Conservation (phyloP, 2,797 vertebrate genomes). For the Rhabdomys pumilio region DNA sequence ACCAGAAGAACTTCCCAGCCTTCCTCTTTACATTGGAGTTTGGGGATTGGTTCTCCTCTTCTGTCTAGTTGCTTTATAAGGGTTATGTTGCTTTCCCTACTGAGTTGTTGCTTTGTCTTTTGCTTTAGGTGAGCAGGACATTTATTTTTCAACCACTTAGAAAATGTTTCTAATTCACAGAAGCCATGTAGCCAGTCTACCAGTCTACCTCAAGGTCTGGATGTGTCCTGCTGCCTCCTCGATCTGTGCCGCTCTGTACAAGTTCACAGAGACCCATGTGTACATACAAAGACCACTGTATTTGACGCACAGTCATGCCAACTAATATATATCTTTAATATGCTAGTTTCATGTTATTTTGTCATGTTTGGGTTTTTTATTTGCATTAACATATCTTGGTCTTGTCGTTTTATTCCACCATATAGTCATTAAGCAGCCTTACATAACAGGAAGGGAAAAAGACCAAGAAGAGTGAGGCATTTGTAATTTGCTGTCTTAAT, state of each 20-base stretch:
- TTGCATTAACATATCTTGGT: slow-evolving; percentile 14
- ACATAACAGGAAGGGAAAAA: slow-evolving; percentile 29
- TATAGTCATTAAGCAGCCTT: slow-evolving; percentile 12
- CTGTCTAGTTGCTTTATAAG: slow-evolving; percentile 26
- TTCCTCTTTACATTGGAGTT: neutral
- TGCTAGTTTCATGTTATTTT: neutral
- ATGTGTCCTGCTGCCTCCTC: slow-evolving; percentile 10
- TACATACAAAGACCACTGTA: neutral
- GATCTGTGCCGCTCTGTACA: neutral
- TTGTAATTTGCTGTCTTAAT: neutral
- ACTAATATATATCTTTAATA: neutral
- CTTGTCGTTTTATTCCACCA: slow-evolving; percentile 17
- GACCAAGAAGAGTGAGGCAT: slow-evolving; percentile 36
- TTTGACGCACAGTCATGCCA: neutral
- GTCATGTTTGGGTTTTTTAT: neutral
- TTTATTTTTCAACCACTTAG: slow-evolving; percentile 62
- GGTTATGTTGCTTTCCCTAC: slow-evolving; percentile 29
- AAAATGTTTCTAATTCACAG: slow-evolving; percentile 1
- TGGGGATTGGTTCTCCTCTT: neutral
- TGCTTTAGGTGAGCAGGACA: neutral
- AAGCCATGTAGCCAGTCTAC: neutral
- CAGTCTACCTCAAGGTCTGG: neutral
- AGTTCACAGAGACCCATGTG: neutral
- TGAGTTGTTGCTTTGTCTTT: slow-evolving; percentile 46
- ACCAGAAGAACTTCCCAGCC: neutral